Percentiles rank a stretch among this genome's conserved stretches.
phyloP scores from a whole-genome alignment of 35 echinoderm and acorn worm species.

The Strongylocentrotus purpuratus region DNA sequence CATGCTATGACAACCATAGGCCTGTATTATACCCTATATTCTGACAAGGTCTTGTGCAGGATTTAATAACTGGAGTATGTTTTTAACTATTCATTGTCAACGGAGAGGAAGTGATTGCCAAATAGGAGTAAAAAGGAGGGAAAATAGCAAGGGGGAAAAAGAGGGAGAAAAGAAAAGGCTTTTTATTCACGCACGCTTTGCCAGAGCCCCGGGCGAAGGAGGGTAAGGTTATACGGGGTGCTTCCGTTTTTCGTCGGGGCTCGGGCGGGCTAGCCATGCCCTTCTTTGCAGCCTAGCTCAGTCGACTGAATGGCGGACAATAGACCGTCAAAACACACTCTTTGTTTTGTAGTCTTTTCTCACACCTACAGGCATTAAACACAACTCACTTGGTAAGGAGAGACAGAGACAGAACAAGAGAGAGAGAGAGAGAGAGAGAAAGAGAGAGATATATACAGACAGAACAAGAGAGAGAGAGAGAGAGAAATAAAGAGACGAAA shows the following conservation, averaged over 20 bases:
- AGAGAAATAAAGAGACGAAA: background rate
- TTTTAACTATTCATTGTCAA: background rate
- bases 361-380: background rate
- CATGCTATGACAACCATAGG: no score
- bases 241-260: constrained; percentile 7
- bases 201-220: background rate
- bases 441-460: background rate
- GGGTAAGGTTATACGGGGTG: background rate
- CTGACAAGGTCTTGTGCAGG: background rate
- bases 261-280: constrained; percentile 4
- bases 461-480: background rate
- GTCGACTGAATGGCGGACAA: background rate
- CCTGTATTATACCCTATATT: no score
- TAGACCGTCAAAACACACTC: background rate
- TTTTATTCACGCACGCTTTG: background rate
- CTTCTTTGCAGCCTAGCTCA: background rate
- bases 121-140: background rate
- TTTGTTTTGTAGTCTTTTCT: background rate
- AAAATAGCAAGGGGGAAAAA: background rate
- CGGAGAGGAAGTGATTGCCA: background rate
- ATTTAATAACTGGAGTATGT: background rate
- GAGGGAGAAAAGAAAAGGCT: background rate
- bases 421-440: background rate
- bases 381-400: background rate
- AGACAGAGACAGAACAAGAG: background rate